Evolutionary conservation across 1,140 invertebrate species (phyloP), one percentile per base, ranked within the genome.

Genomic region (Cephus cinctus): DNA sequence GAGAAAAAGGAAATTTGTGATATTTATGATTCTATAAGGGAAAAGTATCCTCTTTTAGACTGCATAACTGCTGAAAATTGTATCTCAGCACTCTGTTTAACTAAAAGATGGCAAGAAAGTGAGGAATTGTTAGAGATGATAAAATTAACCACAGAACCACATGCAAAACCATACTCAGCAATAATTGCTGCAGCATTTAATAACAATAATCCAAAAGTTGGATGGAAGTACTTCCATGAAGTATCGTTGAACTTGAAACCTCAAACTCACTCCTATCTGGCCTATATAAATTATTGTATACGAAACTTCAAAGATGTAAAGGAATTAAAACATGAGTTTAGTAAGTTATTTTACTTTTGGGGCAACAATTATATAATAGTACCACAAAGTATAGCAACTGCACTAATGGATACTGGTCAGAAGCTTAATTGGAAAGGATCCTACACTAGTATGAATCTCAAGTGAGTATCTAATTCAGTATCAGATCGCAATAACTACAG

Each of bases 81-180:
- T 11, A 75, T 89, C 32, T 56, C 63, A 41, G 84, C 78, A 1
- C 60, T 90, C 2, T 83, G 81, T 53, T 57, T 80, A 23, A 86
- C 88, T 9, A 61, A 67, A 44, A 59, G 80, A 43, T 88, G 86
- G 85, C 74, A 78, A 54, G 77, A 84, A 47, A 76, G 79, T 43
- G 31, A 82, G 1, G 71, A 81, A 53, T 54, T 89, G 20, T 71
- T 88, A 6, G 69, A 85, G 39, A 80, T 80, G 56, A 74, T 84
- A 46, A 74, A 80, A 60, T 25, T 80, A 32, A 75, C 67, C 16
- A 40, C 54, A 21, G 61, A 8, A 6, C 71, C 75, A 1, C 60
- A 52, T 50, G 56, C 65, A 16, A 44, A 43, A 5, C 54, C 67
- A 2, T 81, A 80, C 52, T 80, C 68, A 60, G 60, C 50, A 15